These are phyloP conservation scores for Neuroterus valhalla DNA, from an alignment of 1,140 invertebrate genomes.

Conservation along the genomic window DNA sequence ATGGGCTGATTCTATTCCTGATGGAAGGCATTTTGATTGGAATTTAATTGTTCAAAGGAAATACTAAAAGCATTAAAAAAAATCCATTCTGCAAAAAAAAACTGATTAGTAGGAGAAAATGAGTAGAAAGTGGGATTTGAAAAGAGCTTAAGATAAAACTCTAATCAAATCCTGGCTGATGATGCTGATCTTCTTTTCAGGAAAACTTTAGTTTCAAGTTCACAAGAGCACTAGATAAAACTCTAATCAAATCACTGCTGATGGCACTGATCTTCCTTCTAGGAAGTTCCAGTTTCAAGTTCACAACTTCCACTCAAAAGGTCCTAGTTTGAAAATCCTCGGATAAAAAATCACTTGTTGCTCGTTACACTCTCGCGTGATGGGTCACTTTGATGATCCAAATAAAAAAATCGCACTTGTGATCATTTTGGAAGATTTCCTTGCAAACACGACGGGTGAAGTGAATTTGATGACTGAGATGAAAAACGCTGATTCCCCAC, in stretches of 20 bases:
- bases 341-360: neutral
- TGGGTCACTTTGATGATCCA: neutral
- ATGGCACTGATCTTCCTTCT: neutral
- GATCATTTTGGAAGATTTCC: neutral
- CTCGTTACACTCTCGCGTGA: slow-evolving; percentile 1
- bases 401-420: neutral
- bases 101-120: neutral
- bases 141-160: neutral
- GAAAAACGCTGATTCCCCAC: slow-evolving; percentile 49
- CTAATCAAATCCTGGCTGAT: neutral
- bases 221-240: neutral
- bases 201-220: neutral
- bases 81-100: neutral
- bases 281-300: neutral
- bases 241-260: neutral
- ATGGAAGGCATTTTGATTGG: neutral
- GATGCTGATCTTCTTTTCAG: neutral
- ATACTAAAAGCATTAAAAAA: neutral
- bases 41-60: neutral
- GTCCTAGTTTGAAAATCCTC: neutral
- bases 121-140: neutral
- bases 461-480: slow-evolving; percentile 52
- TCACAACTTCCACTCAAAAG: neutral
- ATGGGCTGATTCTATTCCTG: neutral
- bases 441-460: neutral